Conservation (phyloP, 2,888 invertebrate genomes). For the Cosmorhoe ocellata region DNA sequence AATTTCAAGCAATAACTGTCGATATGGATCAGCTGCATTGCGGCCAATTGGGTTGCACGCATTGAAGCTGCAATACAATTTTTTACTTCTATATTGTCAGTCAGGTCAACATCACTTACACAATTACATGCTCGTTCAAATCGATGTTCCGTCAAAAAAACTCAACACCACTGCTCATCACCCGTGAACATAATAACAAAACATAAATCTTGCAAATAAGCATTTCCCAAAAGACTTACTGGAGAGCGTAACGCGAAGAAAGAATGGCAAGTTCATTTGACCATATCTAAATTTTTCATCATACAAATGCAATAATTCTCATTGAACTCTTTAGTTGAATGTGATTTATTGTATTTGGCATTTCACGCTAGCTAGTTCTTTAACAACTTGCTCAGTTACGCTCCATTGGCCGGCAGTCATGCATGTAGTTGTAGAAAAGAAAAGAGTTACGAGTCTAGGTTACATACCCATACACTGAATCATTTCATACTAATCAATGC, state of each 20-base stretch:
- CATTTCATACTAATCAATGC: too few relatives aligned
- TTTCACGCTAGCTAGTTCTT: not conserved
- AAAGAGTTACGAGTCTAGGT: too few relatives aligned
- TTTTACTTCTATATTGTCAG: slow-evolving; percentile 25
- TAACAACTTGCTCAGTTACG: slow-evolving; percentile 1
- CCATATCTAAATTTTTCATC: slow-evolving; percentile 1
- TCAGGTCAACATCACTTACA: slow-evolving; percentile 28
- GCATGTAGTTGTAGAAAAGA: not conserved
- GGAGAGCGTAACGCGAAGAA: slow-evolving; percentile 5
- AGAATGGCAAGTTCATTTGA: slow-evolving; percentile 15
- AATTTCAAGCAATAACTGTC: slow-evolving; percentile 78
- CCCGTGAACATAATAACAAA: slow-evolving; percentile 19
- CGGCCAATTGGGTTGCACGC: slow-evolving; percentile 63
- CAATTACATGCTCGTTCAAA: slow-evolving; percentile 26
- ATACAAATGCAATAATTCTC: slow-evolving; percentile 11
- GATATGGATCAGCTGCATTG: slow-evolving; percentile 70
- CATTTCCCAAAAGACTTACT: slow-evolving; percentile 2
- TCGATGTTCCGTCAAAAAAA: slow-evolving; percentile 17
- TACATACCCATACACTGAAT: too few relatives aligned
- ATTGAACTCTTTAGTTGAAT: slow-evolving; percentile 1
- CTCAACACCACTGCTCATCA: slow-evolving; percentile 7
- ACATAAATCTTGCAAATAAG: slow-evolving; percentile 4
- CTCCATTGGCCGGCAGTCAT: slow-evolving; percentile 1
- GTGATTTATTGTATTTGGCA: slow-evolving; percentile 7
- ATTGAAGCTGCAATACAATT: slow-evolving; percentile 30